Evolutionary conservation across 2,888 invertebrate species (phyloP).

Genomic region (Mesorhabditis spiculigera): DNA sequence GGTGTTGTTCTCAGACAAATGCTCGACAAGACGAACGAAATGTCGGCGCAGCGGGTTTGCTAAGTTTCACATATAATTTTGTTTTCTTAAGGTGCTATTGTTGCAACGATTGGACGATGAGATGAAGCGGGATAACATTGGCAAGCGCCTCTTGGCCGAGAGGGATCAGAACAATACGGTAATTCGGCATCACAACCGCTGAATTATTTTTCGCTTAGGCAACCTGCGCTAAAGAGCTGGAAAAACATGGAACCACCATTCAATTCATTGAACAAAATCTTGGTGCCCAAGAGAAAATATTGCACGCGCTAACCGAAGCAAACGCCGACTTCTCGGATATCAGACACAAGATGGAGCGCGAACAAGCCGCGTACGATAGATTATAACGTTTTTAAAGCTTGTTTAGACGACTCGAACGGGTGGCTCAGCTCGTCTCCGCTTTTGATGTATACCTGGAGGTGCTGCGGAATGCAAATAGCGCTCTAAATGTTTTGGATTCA

Average conservation of each 20-base stretch:
- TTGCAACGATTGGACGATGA: slow-evolving; percentile 76
- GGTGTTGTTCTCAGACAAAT: slow-evolving; percentile 75
- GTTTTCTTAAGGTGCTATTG: slow-evolving; percentile 62
- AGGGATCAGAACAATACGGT: slow-evolving; percentile 51
- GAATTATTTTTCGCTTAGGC: slow-evolving; percentile 54
- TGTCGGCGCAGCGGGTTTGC: slow-evolving; percentile 77
- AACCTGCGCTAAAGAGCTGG: slow-evolving; percentile 76
- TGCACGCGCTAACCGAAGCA: slow-evolving; percentile 81
- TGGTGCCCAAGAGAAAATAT: slow-evolving; percentile 84
- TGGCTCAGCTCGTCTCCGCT: slow-evolving; percentile 73
- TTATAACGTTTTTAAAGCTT: background rate
- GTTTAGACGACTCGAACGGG: slow-evolving; percentile 65
- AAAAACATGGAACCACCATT: slow-evolving; percentile 73
- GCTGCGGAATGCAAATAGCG: slow-evolving; percentile 81
- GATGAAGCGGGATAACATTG: slow-evolving; percentile 81
- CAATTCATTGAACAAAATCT: slow-evolving; percentile 83
- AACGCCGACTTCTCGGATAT: slow-evolving; percentile 65
- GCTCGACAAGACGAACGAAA: slow-evolving; percentile 84
- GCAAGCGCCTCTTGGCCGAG: slow-evolving; percentile 76
- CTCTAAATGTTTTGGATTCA: slow-evolving; percentile 60
- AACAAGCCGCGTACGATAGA: background rate
- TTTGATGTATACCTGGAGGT: slow-evolving; percentile 88
- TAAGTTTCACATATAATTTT: background rate
- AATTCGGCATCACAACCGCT: background rate
- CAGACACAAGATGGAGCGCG: slow-evolving; percentile 24